phyloP scores from a whole-genome alignment of 2,888 invertebrate genomes.

The Cabera pusaria region DNA sequence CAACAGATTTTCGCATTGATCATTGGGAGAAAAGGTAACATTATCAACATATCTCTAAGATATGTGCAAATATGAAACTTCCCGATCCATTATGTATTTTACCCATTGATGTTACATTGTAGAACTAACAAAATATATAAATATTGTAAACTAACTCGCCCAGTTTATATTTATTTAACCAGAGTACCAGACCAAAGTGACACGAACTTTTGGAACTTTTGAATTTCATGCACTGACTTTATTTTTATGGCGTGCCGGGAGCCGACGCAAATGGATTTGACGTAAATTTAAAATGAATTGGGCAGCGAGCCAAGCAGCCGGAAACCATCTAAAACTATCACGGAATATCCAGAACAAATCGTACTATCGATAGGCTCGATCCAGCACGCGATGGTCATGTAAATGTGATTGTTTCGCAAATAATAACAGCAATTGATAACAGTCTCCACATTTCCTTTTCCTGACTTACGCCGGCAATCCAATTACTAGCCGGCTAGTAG shows the following conservation, averaged over 20 bases:
- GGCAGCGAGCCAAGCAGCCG: conserved; percentile 59
- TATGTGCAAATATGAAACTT: too few species aligned
- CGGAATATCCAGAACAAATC: conserved; percentile 24
- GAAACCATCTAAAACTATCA: conserved; percentile 47
- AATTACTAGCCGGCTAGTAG: conserved; percentile 22
- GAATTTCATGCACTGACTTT: conserved; percentile 34
- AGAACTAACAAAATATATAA: too few species aligned
- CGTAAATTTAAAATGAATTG: conserved; percentile 61
- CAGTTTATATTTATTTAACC: too few species aligned
- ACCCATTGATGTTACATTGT: too few species aligned
- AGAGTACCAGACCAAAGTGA: conserved; percentile 6
- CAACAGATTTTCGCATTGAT: too few species aligned
- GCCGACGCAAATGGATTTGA: conserved; percentile 61
- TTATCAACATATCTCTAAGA: too few species aligned
- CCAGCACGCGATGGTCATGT: conserved; percentile 1
- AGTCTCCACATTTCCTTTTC: conserved; percentile 32
- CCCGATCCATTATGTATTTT: too few species aligned
- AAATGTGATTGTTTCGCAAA: conserved; percentile 6
- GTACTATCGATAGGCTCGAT: conserved; percentile 7
- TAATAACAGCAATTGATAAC: conserved; percentile 3
- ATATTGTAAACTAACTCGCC: too few species aligned
- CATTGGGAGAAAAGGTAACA: too few species aligned
- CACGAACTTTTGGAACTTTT: conserved; percentile 17
- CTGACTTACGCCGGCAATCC: conserved; percentile 25
- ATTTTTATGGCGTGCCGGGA: conserved; percentile 51